A percentile compares a stretch with the other conserved stretches of the same genome.
Evolutionary conservation across 2,888 invertebrate genomes (phyloP).

Genomic region (Ophion ventricosus): DNA sequence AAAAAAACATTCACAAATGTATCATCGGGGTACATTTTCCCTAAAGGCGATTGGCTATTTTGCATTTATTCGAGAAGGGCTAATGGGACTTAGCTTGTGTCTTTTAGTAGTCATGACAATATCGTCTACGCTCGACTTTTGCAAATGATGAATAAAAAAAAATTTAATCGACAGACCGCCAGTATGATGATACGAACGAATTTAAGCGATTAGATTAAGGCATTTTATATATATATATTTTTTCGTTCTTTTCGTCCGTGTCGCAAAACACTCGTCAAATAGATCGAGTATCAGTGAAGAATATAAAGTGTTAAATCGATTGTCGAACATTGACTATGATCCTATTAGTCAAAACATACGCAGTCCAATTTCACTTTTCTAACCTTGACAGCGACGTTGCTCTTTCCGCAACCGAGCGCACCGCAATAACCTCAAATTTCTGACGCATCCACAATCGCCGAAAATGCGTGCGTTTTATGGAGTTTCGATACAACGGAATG

Average conservation of each 20-base stretch:
- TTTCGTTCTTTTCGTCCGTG: neutral
- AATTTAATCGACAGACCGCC: neutral
- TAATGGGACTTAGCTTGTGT: too few species aligned
- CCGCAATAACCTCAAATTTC: neutral
- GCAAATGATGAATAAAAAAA: neutral
- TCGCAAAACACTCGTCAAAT: neutral
- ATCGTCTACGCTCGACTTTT: neutral
- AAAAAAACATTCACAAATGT: too few species aligned
- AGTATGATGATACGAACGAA: neutral
- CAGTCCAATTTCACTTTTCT: neutral
- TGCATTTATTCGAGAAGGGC: too few species aligned
- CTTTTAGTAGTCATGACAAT: too few species aligned
- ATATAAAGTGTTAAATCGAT: neutral
- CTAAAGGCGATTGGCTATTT: too few species aligned
- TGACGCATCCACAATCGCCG: neutral
- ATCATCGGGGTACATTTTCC: too few species aligned
- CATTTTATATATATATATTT: neutral
- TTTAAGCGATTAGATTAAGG: neutral
- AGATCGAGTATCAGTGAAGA: neutral
- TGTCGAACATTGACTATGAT: neutral
- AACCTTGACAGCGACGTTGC: neutral
- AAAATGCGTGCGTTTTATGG: neutral
- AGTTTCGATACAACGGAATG: neutral
- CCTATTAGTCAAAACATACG: neutral
- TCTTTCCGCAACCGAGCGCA: neutral